Base-by-base conservation (phyloP, 2,888 invertebrate species). In the Mythimna pallens region DNA sequence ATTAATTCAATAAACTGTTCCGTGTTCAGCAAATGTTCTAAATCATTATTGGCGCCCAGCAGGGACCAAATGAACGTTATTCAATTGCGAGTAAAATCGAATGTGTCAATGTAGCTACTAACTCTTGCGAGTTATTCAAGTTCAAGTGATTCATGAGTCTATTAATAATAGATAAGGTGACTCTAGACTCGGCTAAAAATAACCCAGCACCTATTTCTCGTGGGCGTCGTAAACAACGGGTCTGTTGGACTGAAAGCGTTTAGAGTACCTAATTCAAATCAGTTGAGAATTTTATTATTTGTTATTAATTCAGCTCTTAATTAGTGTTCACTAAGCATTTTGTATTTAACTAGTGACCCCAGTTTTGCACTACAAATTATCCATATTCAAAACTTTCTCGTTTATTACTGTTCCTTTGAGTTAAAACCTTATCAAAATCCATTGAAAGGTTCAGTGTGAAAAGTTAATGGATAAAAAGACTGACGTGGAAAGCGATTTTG, bases 21-120 rank as follows among this genome's bases (percentile, higher is more conserved):
- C 54, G 30, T 57, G 25, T 71, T 70, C 59, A 62, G 70, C 55
- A 63, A 61, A 55, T 10, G 2, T 40, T 55, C 62, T 67, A 20
- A 54, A 67, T 55, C 17, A 9, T 3, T 61, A 68, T 34, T 70
- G 70, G 63, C 83, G 65, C 83, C 65, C 81, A 79, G 9, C 40
- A 2, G 59, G 80, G 57, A 30, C 43, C 1, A 20, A 20, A 4
- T 12, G 14, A 34, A 9, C 2, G 20, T 20, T 20, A 52, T 52
- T 52, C 50, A 52, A 52, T 8, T 52, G 20, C n/a, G n/a, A 52
- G 20, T 52, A 9, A 52, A 52, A 52, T 52, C 50, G 14, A 55
- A 55, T 55, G 2, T 57, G 57, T 30, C 30, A 57, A 17, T 30
- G 3, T 57, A 47, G 17, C 6, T 47, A 30, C 55, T 14, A 5